These are phyloP conservation scores for Baryphthengus martii DNA, from an alignment of 2,113 vertebrate genomes.

Conservation along the genomic window DNA sequence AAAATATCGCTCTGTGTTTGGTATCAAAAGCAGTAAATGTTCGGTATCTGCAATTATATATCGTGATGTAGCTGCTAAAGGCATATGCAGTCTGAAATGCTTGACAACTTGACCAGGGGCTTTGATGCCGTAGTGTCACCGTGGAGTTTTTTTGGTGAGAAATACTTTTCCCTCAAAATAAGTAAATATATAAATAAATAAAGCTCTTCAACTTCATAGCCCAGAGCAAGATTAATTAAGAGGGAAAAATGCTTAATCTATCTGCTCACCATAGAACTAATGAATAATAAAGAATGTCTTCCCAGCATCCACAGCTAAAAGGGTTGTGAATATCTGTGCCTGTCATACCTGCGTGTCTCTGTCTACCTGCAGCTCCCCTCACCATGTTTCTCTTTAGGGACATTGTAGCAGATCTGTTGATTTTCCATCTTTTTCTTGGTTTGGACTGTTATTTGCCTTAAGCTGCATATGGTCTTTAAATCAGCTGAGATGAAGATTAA, in stretches of 20 bases:
- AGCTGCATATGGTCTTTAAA: neutral
- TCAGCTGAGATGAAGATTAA: neutral
- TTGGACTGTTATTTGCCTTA: neutral
- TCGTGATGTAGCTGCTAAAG: neutral
- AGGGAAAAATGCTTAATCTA: conserved; percentile 13
- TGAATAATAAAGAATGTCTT: neutral
- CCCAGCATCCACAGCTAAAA: neutral
- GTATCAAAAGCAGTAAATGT: neutral
- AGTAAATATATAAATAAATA: conserved; percentile 41
- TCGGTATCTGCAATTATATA: neutral
- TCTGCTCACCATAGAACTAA: conserved; percentile 20
- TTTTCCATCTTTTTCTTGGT: neutral
- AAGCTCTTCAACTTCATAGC: neutral
- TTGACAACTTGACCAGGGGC: neutral
- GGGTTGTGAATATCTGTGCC: neutral
- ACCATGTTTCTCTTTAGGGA: neutral
- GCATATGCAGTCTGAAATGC: neutral
- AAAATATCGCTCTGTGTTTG: neutral
- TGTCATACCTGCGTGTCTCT: neutral
- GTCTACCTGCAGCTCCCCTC: neutral
- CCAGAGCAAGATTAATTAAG: conserved; percentile 31
- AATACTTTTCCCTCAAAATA: neutral
- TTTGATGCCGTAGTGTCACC: neutral
- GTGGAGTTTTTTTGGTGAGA: neutral
- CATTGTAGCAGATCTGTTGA: neutral